Percentiles rank a stretch among this genome's conserved stretches.
Conservation (phyloP, 2,113 vertebrate genomes). For the Stegastes partitus region DNA sequence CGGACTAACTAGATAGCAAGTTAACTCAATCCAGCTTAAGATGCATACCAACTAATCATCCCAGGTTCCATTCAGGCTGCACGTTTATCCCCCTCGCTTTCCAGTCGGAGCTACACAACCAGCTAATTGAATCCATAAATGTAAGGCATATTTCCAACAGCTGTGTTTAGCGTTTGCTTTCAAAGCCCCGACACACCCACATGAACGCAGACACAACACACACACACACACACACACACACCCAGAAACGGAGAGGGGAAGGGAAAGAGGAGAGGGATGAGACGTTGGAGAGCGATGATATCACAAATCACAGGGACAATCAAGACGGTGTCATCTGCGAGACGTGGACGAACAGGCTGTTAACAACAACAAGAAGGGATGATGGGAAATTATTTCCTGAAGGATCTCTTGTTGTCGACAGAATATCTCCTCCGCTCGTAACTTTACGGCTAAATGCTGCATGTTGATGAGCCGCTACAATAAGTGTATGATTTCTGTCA, state of each 20-base stretch:
- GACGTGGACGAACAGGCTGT: slow-evolving; percentile 37
- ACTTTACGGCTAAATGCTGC: background rate
- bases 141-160: slow-evolving; percentile 13
- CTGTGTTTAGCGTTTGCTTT: slow-evolving; percentile 37
- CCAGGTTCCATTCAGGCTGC: too few relatives aligned
- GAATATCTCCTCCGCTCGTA: slow-evolving; percentile 5
- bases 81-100: too few relatives aligned
- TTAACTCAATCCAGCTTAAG: too few relatives aligned
- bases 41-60: too few relatives aligned
- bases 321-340: slow-evolving; percentile 42
- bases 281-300: slow-evolving; percentile 20
- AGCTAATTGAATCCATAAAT: slow-evolving; percentile 25
- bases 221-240: background rate
- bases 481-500: slow-evolving; percentile 19
- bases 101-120: background rate
- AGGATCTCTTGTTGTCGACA: slow-evolving; percentile 23
- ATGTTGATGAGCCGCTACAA: slow-evolving; percentile 23
- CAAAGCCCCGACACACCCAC: slow-evolving; percentile 16
- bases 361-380: slow-evolving; percentile 29
- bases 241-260: background rate
- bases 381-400: slow-evolving; percentile 45
- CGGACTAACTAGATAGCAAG: too few relatives aligned
- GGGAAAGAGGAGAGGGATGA: slow-evolving; percentile 13
- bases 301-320: slow-evolving; percentile 61
- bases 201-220: background rate